Percentiles rank a stretch among this genome's conserved stretches.
These are phyloP conservation scores for Nothobranchius furzeri DNA, from an alignment of 2,113 vertebrate species.

Conservation along the genomic window DNA sequence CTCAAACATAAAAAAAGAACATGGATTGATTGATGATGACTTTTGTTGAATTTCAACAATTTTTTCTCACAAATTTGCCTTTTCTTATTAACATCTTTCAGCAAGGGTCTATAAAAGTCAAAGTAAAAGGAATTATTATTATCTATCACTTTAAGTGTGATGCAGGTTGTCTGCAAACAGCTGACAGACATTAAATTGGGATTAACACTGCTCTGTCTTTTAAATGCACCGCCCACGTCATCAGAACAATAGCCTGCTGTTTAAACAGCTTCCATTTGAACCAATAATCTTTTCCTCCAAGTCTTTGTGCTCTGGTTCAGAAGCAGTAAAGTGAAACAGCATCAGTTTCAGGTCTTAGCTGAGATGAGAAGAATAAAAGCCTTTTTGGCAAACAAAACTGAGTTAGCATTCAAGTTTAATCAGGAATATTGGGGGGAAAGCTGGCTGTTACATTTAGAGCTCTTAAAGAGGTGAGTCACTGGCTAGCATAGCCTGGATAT, in stretches of 20 bases:
- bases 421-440: slow-evolving; percentile 70
- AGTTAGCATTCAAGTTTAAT: slow-evolving; percentile 74
- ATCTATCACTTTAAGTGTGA: slow-evolving; percentile 19
- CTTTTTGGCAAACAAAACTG: slow-evolving; percentile 67
- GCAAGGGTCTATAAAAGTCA: slow-evolving; percentile 20
- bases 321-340: slow-evolving; percentile 41
- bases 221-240: neutral
- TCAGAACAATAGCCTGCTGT: neutral
- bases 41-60: slow-evolving; percentile 3
- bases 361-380: slow-evolving; percentile 72
- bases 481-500: slow-evolving; percentile 50
- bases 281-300: neutral
- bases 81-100: neutral
- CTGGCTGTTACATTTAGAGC: slow-evolving; percentile 62
- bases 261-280: slow-evolving; percentile 14
- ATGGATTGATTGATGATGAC: too few species aligned
- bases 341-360: slow-evolving; percentile 53
- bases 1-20: too few species aligned
- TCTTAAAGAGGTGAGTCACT: slow-evolving; percentile 76
- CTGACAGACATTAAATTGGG: slow-evolving; percentile 28
- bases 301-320: slow-evolving; percentile 15
- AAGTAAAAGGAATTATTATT: slow-evolving; percentile 34
- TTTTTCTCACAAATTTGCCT: neutral
- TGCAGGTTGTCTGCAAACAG: neutral
- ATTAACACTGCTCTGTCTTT: slow-evolving; percentile 43